A percentile compares a stretch with the other conserved stretches of the same genome.
Evolutionary conservation across 2,113 vertebrate species (phyloP).

Genomic region (Leucopsar rothschildi): DNA sequence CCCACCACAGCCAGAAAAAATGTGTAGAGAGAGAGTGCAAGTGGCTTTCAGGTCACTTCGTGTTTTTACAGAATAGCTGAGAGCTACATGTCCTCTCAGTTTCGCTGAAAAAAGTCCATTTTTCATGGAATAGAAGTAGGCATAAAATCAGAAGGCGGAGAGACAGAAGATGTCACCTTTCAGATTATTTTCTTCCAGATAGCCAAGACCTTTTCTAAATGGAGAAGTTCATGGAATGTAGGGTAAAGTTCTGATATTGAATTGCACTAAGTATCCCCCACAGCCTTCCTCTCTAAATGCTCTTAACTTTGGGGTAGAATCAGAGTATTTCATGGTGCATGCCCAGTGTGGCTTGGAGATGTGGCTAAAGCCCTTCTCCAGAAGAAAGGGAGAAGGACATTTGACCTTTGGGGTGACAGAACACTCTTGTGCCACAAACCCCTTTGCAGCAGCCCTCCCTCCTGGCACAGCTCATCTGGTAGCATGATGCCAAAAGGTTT

Average conservation of each 20-base stretch:
- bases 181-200: neutral
- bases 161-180: neutral
- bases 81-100: neutral
- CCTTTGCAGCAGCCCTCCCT: neutral
- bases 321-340: fast-evolving
- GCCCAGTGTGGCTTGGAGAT: neutral
- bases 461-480: fast-evolving
- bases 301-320: neutral
- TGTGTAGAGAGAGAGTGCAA: fast-evolving
- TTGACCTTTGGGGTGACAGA: neutral
- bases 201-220: neutral
- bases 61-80: neutral
- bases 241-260: neutral
- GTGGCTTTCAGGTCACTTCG: neutral
- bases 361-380: neutral
- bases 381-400: neutral
- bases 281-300: neutral
- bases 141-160: neutral
- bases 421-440: neutral
- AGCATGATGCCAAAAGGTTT: neutral
- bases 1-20: neutral
- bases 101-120: neutral
- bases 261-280: neutral
- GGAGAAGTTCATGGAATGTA: neutral
- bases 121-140: neutral